A percentile compares a stretch with the other conserved stretches of the same genome.
Evolutionary conservation across 2,113 vertebrate species (phyloP).

Genomic region (Abramis brama): DNA sequence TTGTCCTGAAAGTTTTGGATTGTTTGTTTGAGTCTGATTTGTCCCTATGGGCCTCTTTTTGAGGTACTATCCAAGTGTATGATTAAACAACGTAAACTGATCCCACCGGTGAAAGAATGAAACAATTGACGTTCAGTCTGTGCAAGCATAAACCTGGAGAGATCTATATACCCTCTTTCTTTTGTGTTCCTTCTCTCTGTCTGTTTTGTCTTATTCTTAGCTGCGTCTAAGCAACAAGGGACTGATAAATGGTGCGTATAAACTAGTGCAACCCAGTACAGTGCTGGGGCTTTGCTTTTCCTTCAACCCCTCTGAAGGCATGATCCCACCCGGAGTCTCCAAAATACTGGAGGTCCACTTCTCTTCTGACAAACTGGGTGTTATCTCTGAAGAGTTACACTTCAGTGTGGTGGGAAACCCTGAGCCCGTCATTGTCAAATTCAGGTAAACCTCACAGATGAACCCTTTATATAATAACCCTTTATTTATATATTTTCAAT

Average conservation of each 20-base stretch:
- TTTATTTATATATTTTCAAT: neutral
- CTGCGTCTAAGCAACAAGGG: slow-evolving; percentile 80
- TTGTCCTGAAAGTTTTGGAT: slow-evolving; percentile 39
- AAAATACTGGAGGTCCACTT: slow-evolving; percentile 81
- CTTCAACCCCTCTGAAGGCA: slow-evolving; percentile 79
- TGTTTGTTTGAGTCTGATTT: slow-evolving; percentile 28
- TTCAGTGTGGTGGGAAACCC: slow-evolving; percentile 76
- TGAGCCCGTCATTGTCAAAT: slow-evolving; percentile 71
- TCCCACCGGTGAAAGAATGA: neutral
- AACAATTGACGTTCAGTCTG: neutral
- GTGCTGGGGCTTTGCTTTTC: slow-evolving; percentile 79
- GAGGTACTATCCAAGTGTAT: slow-evolving; percentile 20
- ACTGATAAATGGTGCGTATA: slow-evolving; percentile 80
- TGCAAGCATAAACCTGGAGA: neutral
- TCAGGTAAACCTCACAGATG: slow-evolving; percentile 73
- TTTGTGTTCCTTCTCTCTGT: neutral
- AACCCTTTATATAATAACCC: neutral
- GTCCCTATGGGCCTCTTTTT: slow-evolving; percentile 10
- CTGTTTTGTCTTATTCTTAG: slow-evolving; percentile 67
- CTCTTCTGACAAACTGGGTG: slow-evolving; percentile 73
- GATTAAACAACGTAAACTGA: slow-evolving; percentile 19
- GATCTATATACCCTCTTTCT: neutral
- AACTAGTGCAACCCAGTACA: slow-evolving; percentile 68
- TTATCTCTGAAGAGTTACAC: slow-evolving; percentile 81
- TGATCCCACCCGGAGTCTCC: slow-evolving; percentile 67